Evolutionary conservation across 2,888 invertebrate species (phyloP).

Genomic region (Latrodectus hesperus): DNA sequence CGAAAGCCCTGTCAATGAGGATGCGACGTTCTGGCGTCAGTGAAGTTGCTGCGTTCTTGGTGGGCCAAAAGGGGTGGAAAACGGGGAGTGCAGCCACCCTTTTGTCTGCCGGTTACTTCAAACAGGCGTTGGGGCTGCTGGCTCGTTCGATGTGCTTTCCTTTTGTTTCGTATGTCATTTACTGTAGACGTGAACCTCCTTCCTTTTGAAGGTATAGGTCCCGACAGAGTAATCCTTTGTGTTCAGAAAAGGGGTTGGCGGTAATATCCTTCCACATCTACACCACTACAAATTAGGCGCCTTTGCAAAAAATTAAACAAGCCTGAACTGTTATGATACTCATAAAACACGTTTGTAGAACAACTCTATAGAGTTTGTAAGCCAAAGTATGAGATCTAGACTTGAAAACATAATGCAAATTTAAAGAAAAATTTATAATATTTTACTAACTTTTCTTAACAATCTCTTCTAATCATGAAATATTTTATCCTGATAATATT

Average conservation of each 20-base stretch:
- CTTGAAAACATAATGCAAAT: no score
- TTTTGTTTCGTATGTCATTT: conserved; percentile 59
- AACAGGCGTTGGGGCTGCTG: conserved; percentile 34
- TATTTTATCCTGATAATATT: no score
- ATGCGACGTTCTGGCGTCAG: conserved; percentile 55
- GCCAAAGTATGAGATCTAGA: no score
- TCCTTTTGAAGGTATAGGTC: background rate
- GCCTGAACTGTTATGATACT: no score
- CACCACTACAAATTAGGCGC: no score
- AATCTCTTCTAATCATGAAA: no score
- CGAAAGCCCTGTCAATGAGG: conserved; percentile 28
- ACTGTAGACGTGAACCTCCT: conserved; percentile 16
- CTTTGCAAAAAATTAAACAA: no score
- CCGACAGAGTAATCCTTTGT: conserved; percentile 7
- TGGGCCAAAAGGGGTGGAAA: conserved; percentile 12
- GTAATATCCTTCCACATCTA: background rate
- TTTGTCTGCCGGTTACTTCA: conserved; percentile 61
- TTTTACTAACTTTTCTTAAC: no score
- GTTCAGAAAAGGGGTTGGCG: conserved; percentile 7
- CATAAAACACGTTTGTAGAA: no score
- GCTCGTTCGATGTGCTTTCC: conserved; percentile 35
- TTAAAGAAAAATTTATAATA: no score
- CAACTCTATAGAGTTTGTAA: no score
- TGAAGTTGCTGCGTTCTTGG: conserved; percentile 10
- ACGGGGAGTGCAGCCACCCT: background rate